A percentile compares a stretch with the other conserved stretches of the same genome.
Conservation (phyloP, 2,797 vertebrate genomes). For the Pampus argenteus region DNA sequence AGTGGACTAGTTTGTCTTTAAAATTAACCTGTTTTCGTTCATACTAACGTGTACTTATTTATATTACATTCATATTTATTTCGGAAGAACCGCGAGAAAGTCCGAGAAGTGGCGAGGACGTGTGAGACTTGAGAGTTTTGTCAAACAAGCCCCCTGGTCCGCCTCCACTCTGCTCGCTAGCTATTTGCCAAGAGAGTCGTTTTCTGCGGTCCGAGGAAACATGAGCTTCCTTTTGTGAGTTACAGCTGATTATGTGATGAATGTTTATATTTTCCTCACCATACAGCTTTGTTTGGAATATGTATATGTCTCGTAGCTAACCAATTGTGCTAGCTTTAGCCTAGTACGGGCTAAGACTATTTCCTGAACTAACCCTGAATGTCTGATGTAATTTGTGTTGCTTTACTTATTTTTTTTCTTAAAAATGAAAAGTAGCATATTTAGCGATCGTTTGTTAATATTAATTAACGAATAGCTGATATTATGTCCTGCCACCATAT, state of each 20-base stretch:
- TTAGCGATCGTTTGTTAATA: rapidly evolving
- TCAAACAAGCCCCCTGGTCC: constrained; percentile 26
- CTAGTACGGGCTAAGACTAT: constrained; percentile 60
- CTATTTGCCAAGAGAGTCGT: constrained; percentile 37
- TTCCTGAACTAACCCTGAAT: constrained; percentile 51
- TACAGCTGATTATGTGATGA: background rate
- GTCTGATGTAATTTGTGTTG: background rate
- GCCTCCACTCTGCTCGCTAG: constrained; percentile 40
- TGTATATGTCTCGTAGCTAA: background rate
- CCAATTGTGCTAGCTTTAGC: constrained; percentile 52
- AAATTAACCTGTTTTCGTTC: background rate
- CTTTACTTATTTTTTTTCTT: background rate
- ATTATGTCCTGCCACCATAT: rapidly evolving
- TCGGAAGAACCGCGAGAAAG: background rate
- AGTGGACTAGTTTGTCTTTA: background rate
- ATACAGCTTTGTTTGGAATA: background rate
- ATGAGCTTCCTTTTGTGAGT: constrained; percentile 90
- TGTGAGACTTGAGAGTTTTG: constrained; percentile 41
- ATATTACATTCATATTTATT: background rate
- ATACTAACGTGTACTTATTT: background rate
- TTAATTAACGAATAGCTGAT: rapidly evolving
- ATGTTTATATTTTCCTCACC: background rate
- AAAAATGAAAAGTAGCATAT: rapidly evolving
- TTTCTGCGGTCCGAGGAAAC: constrained; percentile 66
- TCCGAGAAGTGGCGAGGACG: constrained; percentile 34